phyloP scores from a whole-genome alignment of 2,797 vertebrate genomes.

The Eutrigla gurnardus region DNA sequence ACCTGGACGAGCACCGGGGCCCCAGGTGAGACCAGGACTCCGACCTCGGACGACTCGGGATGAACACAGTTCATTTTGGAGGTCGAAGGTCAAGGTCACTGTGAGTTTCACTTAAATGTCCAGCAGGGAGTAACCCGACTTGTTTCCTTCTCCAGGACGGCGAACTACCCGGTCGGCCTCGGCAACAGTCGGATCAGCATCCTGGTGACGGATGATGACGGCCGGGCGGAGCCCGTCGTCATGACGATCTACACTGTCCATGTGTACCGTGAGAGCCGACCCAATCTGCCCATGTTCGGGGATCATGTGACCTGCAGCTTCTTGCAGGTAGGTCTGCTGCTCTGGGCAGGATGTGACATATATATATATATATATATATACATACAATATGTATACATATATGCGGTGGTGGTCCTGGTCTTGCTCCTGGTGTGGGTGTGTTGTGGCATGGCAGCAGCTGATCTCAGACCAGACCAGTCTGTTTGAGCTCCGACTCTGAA shows the following conservation, averaged over 20 bases:
- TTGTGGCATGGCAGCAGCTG: constrained; percentile 4
- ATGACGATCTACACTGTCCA: constrained; percentile 90
- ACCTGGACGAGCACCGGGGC: constrained; percentile 88
- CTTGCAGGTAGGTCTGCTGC: constrained; percentile 85
- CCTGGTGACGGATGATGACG: constrained; percentile 85
- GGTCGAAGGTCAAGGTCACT: neutral
- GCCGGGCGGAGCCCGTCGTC: constrained; percentile 73
- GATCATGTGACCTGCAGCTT: constrained; percentile 93
- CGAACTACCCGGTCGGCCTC: constrained; percentile 90
- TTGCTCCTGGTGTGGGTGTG: neutral
- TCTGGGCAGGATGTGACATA: neutral
- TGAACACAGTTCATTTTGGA: neutral
- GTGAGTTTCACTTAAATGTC: neutral
- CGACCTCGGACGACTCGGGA: neutral
- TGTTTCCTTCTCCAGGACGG: constrained; percentile 76
- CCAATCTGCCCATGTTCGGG: constrained; percentile 93
- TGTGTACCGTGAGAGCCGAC: constrained; percentile 90
- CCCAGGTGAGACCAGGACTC: constrained; percentile 85
- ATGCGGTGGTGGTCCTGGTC: too few relatives aligned
- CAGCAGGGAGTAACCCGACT: neutral
- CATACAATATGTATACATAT: too few relatives aligned
- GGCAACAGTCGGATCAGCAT: constrained; percentile 89
- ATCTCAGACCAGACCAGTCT: constrained; percentile 55
- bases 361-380: too few relatives aligned
- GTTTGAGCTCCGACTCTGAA: constrained; percentile 74